phyloP scores from a whole-genome alignment of 2,113 vertebrate species.

The Pyxicephalus adspersus region DNA sequence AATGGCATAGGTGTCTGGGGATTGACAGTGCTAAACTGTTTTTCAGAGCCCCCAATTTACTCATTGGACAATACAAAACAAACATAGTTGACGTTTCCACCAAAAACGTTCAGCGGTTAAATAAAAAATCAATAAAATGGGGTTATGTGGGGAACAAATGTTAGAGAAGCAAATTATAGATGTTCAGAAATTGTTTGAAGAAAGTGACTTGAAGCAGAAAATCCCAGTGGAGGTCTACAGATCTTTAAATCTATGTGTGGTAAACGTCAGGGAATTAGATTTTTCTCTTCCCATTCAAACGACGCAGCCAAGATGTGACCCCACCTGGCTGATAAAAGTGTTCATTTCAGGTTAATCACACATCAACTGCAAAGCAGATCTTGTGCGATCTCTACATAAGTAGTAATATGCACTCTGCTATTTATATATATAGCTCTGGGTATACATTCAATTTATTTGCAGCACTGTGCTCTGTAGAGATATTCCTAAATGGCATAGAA shows the following conservation, averaged over 20 bases:
- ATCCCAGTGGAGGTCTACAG: conserved; percentile 21
- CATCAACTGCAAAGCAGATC: conserved; percentile 37
- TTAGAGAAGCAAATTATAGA: conserved; percentile 35
- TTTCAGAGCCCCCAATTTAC: background rate
- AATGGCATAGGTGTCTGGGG: conserved; percentile 22
- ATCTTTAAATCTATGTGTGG: conserved; percentile 13
- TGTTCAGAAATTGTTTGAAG: conserved; percentile 40
- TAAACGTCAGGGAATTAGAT: conserved; percentile 43
- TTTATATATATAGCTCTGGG: conserved; percentile 1
- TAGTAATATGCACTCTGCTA: conserved; percentile 24
- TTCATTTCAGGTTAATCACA: conserved; percentile 39
- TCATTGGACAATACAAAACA: conserved; percentile 13
- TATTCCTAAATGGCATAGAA: background rate
- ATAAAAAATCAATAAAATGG: conserved; percentile 8
- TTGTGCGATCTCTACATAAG: conserved; percentile 13
- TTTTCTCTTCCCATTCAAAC: conserved; percentile 25
- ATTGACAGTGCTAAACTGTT: conserved; percentile 17
- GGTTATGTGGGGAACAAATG: conserved; percentile 17
- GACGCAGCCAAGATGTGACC: conserved; percentile 21
- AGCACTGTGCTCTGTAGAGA: background rate
- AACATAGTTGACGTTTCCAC: background rate
- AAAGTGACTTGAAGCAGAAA: conserved; percentile 37
- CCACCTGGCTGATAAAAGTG: conserved; percentile 37
- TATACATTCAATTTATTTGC: background rate
- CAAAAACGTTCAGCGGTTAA: conserved; percentile 9